A percentile compares a stretch with the other conserved stretches of the same genome.
Evolutionary conservation across 2,888 invertebrate species (phyloP).

Genomic region (Latrodectus elegans): DNA sequence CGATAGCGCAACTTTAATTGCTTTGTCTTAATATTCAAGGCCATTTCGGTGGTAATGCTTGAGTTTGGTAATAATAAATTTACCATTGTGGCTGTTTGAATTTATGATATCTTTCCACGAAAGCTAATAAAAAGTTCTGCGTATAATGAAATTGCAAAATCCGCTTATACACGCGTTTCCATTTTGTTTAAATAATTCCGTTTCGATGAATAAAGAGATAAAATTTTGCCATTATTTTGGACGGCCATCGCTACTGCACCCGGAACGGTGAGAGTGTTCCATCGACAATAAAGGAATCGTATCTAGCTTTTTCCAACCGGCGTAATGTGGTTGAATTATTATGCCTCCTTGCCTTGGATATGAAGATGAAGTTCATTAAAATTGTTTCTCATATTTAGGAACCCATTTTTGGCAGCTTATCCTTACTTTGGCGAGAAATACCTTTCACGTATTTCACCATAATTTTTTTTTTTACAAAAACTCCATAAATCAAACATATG

Average conservation of each 20-base stretch:
- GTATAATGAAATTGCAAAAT: slow-evolving; percentile 61
- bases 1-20: slow-evolving; percentile 30
- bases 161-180: slow-evolving; percentile 45
- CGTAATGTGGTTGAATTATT: slow-evolving; percentile 42
- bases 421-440: not conserved
- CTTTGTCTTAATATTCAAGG: slow-evolving; percentile 49
- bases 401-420: not conserved
- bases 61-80: slow-evolving; percentile 54
- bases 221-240: slow-evolving; percentile 64
- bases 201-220: slow-evolving; percentile 62
- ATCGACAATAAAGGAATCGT: slow-evolving; percentile 64
- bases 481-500: no score
- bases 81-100: slow-evolving; percentile 35
- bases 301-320: slow-evolving; percentile 57
- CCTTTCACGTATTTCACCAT: no score
- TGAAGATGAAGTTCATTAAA: slow-evolving; percentile 65
- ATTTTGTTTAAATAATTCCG: slow-evolving; percentile 62
- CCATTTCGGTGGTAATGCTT: slow-evolving; percentile 40
- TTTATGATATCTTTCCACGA: slow-evolving; percentile 37
- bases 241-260: slow-evolving; percentile 12
- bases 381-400: slow-evolving; percentile 29
- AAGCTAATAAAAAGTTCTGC: slow-evolving; percentile 61
- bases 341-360: slow-evolving; percentile 31
- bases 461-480: no score
- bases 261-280: slow-evolving; percentile 18